Evolutionary conservation across 2,113 vertebrate genomes (phyloP).

Genomic region (Gambusia holbrooki): DNA sequence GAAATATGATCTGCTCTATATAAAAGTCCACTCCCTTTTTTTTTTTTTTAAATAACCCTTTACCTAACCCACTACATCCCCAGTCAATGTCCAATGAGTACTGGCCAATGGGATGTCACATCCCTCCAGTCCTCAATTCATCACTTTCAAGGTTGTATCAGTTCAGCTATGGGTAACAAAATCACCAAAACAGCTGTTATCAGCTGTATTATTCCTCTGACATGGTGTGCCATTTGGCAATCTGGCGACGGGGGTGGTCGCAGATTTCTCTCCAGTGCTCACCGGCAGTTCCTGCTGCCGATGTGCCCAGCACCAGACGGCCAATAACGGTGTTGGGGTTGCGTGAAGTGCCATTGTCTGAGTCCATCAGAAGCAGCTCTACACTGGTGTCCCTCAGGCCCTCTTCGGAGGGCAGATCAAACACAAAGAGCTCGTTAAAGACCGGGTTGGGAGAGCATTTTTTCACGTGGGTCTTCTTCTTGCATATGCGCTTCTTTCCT

Average conservation of each 20-base stretch:
- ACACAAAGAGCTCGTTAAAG: slow-evolving; percentile 98
- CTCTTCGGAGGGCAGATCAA: slow-evolving; percentile 92
- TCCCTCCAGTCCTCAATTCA: slow-evolving; percentile 27
- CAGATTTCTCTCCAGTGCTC: slow-evolving; percentile 99
- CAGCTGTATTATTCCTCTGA: slow-evolving; percentile 85
- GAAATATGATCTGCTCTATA: slow-evolving; percentile 36
- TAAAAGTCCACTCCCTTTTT: slow-evolving; percentile 17
- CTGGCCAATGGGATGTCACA: slow-evolving; percentile 19
- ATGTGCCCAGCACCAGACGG: slow-evolving; percentile 86
- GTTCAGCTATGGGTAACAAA: slow-evolving; percentile 12
- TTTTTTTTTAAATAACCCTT: not conserved
- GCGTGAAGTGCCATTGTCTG: slow-evolving; percentile 80
- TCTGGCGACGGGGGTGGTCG: slow-evolving; percentile 95
- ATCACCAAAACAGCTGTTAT: not conserved
- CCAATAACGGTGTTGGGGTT: slow-evolving; percentile 87
- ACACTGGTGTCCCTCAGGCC: slow-evolving; percentile 94
- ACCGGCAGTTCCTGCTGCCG: slow-evolving; percentile 87
- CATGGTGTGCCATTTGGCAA: slow-evolving; percentile 96
- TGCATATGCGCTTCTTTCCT: slow-evolving; percentile 94
- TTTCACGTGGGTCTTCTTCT: slow-evolving; percentile 99
- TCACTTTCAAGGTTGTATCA: slow-evolving; percentile 25
- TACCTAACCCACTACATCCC: not conserved
- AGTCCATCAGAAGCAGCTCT: slow-evolving; percentile 98
- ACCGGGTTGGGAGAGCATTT: slow-evolving; percentile 96
- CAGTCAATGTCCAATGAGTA: slow-evolving; percentile 57